Evolutionary conservation across 2,797 vertebrate genomes (phyloP), one percentile per base, ranked within the genome.

Genomic region (Microhierax caerulescens): DNA sequence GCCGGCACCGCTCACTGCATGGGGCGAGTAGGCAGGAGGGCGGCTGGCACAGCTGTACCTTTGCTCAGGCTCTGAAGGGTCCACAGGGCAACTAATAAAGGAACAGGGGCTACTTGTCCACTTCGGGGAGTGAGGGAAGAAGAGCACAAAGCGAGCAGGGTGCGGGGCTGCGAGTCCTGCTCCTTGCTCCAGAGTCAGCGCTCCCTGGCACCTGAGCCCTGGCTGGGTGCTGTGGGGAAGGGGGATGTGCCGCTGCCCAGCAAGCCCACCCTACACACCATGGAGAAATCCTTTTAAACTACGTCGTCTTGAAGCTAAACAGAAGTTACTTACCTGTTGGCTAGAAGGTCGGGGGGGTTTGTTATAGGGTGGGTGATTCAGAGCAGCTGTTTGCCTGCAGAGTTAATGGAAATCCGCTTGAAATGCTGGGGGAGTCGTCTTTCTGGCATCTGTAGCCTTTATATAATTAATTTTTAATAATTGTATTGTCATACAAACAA

Each of bases 1-100:
- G 10, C 37, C n/a, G 24, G 34, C n/a, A 24, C 17, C 0, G 0
- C 45, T 82, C 14, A 3, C 8, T 50, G 37, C 0, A 0, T 9
- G 3, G 28, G 21, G 5, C 11, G 64, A 10, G 6, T 12, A 41
- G 73, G 34, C 61, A 48, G 45, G 24, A 41, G 28, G 65, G 60
- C 59, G 77, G 43, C 48, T 60, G 30, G 32, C 50, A 11, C 34
- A 8, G 1, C 7, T 69, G 4, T 13, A 13, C 34, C 34, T 86
- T 24, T 53, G 41, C 39, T 47, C 3, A 0, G 32, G 43, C 20
- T 51, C 47, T 63, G 28, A 36, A 63, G 24, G 43, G 2, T 36
- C 23, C 7, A 2, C 54, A 70, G 84, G 47, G 54, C 67, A 63
- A 30, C 22, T 65, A 14, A 1, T 1, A n/a, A 21, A 43, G 47